Base-by-base conservation (phyloP, 2,113 vertebrate species). In the Oncorhynchus kisutch region DNA sequence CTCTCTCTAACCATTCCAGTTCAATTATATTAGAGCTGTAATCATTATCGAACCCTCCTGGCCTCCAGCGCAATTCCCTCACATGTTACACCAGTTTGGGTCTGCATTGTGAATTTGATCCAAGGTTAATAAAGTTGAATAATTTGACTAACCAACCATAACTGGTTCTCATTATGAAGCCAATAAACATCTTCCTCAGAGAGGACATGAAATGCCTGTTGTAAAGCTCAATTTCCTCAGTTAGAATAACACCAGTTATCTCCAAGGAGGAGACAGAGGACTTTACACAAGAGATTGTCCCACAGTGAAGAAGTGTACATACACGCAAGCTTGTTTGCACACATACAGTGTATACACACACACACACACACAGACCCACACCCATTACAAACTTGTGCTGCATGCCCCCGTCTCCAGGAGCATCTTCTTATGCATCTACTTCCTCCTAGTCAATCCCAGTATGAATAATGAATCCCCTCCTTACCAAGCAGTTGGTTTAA, bases 71-170 rank as follows among this genome's bases (percentile, higher is more conserved):
- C 91, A 94, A 94, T 94, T 93, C 90, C 92, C 93, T 93, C 94
- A 92, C 91, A 91, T 78, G 90, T 95, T 95, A 95, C 93, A 94
- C 95, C 89, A 94, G 94, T 92, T 96, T 95, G 91, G 92, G 92
- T 84, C 88, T 93, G 92, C 94, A 87, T 88, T 85, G 88, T 81
- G 90, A 92, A 91, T 94, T 95, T 93, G 91, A 95, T 94, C 92
- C 94, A 94, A 94, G 94, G 95, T 90, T 96, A 95, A 96, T 94
- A 93, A 96, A 96, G 95, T 97, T 96, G 94, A 96, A 95, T 97
- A 96, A 96, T 95, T 94, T 93, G 92, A 92, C 94, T 96, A 97
- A 96, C 95, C 95, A 96, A 95, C 94, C 94, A 90, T 92, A 94
- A 93, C 91, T 94, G 91, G 86, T 94, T 91, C 93, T 96, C 93